Evolutionary conservation across 2,888 invertebrate species (phyloP), one percentile per base, ranked within the genome.

Genomic region (Lottia gigantea): DNA sequence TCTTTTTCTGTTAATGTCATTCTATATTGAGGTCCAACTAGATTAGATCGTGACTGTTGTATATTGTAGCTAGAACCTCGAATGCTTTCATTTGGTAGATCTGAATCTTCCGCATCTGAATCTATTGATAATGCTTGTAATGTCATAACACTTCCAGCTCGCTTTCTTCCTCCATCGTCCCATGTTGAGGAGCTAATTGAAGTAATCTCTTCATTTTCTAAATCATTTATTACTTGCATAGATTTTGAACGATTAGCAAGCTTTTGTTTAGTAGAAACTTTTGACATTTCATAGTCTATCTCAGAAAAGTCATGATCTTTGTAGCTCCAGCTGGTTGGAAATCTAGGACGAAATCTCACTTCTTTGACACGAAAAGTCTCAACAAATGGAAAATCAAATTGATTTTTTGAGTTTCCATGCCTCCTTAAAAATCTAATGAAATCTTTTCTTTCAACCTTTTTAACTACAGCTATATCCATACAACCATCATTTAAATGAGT

Each of bases 331-430:
- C 84, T 83, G 16, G 74, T 79, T 1, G 82, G 82, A 19, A 82
- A 73, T 0, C 85, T 79, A 7, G 83, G 81, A 19, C 83, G 77
- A 69, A 87, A 83, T 46, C 81, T 71, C 2, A 87, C 82, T 71
- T 85, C 84, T 63, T 81, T 83, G 0, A 82, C 85, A 40, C 83
- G 78, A 47, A 77, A 71, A 2, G 79, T 74, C 67, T 86, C 84
- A 26, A 87, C 81, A 72, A 87, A 87, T 12, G 85, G 85, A 72
- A 86, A 84, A 71, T 83, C 85, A 81, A 85, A 83, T 86, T 87
- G 87, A 74, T 87, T 81, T 80, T 88, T 88, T 2, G 78, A 70
- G 71, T 83, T 86, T 23, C 82, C 83, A 76, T 87, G 83, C 46
- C 88, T 71, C 68, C 83, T 82, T 7, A 88, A 73, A 66, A 80